Conservation (phyloP, 2,113 vertebrate genomes). For the Urocolius indicus region DNA sequence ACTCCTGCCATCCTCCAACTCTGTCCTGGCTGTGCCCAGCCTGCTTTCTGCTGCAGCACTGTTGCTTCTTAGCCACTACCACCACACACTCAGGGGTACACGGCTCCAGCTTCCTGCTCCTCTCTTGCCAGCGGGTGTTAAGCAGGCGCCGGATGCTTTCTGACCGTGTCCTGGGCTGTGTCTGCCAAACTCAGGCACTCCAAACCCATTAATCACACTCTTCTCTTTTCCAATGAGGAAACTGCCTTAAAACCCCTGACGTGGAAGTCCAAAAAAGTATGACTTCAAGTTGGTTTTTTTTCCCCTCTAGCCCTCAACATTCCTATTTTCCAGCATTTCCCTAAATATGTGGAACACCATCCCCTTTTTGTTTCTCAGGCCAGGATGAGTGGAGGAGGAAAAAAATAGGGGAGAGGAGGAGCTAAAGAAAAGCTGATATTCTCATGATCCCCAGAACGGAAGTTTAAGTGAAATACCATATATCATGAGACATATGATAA, state of each 20-base stretch:
- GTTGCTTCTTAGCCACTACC: not conserved
- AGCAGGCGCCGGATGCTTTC: not conserved
- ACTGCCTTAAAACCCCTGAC: constrained; percentile 13
- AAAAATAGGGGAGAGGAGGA: not conserved
- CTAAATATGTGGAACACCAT: not conserved
- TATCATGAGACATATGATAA: constrained; percentile 43
- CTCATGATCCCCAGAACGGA: constrained; percentile 19
- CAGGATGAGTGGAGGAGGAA: not conserved
- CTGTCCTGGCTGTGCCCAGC: fast-evolving
- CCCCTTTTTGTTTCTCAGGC: not conserved
- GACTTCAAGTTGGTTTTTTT: not conserved
- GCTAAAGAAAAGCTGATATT: not conserved
- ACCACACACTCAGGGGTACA: fast-evolving
- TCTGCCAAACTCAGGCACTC: constrained; percentile 32
- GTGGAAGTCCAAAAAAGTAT: not conserved
- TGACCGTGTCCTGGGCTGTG: not conserved
- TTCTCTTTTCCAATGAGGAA: constrained; percentile 60
- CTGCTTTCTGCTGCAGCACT: not conserved
- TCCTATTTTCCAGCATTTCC: constrained; percentile 43
- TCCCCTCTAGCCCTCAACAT: not conserved
- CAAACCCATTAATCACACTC: constrained; percentile 18
- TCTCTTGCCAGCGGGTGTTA: fast-evolving
- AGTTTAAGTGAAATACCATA: constrained; percentile 20
- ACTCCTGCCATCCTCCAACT: not conserved
- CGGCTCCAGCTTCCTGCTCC: not conserved